Percentiles rank a stretch among this genome's conserved stretches.
These are phyloP conservation scores for Eriosoma lanigerum DNA, from an alignment of 1,140 invertebrate genomes.

Conservation along the genomic window DNA sequence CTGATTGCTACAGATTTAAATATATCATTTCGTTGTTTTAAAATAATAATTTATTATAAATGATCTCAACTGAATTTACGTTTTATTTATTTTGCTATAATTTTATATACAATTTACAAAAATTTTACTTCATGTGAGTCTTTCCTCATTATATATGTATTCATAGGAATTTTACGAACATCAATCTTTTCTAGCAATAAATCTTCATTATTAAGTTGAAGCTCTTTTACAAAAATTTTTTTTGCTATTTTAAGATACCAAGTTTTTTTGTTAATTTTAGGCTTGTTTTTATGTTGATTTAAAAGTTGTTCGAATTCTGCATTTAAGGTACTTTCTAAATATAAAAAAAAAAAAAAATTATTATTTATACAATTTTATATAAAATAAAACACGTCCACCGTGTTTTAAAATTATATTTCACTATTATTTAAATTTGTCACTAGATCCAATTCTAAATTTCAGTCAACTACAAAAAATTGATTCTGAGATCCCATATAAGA, in stretches of 20 bases:
- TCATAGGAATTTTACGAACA: constrained; percentile 75
- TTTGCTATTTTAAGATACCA: constrained; percentile 71
- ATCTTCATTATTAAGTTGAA: constrained; percentile 72
- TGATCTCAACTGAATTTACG: no score
- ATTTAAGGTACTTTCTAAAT: not conserved
- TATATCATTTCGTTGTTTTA: no score
- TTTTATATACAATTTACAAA: no score
- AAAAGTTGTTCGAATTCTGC: not conserved
- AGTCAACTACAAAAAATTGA: no score
- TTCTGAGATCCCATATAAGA: no score
- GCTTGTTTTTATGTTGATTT: not conserved
- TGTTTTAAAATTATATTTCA: no score
- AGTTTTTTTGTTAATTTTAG: constrained; percentile 60
- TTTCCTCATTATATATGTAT: constrained; percentile 79
- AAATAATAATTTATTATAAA: no score
- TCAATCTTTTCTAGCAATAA: constrained; percentile 73
- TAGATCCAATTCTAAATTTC: no score
- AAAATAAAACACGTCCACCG: no score
- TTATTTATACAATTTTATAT: not conserved
- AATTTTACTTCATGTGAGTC: constrained; percentile 72
- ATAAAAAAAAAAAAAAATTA: not conserved
- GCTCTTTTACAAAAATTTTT: constrained; percentile 77
- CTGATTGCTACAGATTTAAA: no score
- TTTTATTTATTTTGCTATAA: no score
- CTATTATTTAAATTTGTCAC: no score